These are phyloP conservation scores for Latrodectus geometricus DNA, from an alignment of 1,140 invertebrate genomes.

Conservation along the genomic window DNA sequence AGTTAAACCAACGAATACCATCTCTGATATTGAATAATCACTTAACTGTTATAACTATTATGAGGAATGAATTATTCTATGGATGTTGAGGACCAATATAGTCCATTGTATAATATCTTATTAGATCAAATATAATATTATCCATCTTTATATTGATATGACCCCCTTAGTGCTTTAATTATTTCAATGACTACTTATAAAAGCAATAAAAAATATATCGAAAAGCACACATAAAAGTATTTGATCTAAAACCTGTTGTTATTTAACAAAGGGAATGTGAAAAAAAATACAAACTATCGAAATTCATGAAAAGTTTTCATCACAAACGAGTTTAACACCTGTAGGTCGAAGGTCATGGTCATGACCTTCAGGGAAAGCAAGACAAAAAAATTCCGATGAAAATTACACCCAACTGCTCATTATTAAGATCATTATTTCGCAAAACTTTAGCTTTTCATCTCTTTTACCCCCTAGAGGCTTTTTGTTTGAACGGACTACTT, in stretches of 20 bases:
- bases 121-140: not conserved
- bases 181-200: not conserved
- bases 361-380: not conserved
- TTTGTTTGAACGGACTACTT: not conserved
- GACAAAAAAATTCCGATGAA: constrained; percentile 16
- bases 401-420: constrained; percentile 28
- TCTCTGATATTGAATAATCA: too few relatives aligned
- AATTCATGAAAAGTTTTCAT: constrained; percentile 18
- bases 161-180: constrained; percentile 8
- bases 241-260: constrained; percentile 34
- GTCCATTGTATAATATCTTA: too few relatives aligned
- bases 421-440: constrained; percentile 34
- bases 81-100: too few relatives aligned
- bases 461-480: not conserved
- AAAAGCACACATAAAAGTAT: constrained; percentile 14
- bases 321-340: constrained; percentile 37
- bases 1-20: too few relatives aligned
- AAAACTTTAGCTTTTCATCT: constrained; percentile 6
- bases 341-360: constrained; percentile 10
- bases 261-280: constrained; percentile 23
- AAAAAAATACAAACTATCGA: constrained; percentile 10
- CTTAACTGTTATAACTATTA: too few relatives aligned
- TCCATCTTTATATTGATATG: not conserved
- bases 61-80: too few relatives aligned
- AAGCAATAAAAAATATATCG: not conserved